Percentiles rank a stretch among this genome's conserved stretches.
These are phyloP conservation scores for Dicrurus megarhynchus DNA, from an alignment of 2,113 vertebrate genomes.

Conservation along the genomic window DNA sequence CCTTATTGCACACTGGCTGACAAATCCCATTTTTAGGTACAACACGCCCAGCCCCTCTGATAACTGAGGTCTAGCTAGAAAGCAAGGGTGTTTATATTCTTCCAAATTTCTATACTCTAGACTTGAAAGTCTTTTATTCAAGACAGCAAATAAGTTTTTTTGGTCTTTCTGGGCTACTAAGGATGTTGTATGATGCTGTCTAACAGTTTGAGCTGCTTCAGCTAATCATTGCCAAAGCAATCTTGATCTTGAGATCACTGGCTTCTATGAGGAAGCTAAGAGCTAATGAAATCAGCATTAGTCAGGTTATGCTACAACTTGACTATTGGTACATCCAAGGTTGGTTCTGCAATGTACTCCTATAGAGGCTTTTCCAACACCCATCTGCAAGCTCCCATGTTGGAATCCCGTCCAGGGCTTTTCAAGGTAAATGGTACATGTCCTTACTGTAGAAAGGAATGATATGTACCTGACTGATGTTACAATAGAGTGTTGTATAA, in stretches of 20 bases:
- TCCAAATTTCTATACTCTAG: not conserved
- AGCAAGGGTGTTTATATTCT: not conserved
- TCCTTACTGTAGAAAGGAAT: not conserved
- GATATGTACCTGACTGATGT: not conserved
- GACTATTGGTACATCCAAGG: not conserved
- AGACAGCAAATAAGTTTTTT: not conserved
- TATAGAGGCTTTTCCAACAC: not conserved
- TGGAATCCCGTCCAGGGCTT: not conserved
- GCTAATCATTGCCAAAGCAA: not conserved
- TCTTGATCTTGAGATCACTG: not conserved
- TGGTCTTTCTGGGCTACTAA: not conserved
- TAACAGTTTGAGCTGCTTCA: not conserved
- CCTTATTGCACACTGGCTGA: not conserved
- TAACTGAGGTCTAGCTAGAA: not conserved
- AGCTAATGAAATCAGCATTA: not conserved
- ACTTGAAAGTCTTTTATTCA: not conserved
- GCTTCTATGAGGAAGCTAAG: not conserved
- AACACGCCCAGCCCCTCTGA: not conserved
- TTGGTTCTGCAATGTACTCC: not conserved
- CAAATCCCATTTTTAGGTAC: rapidly evolving
- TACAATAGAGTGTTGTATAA: not conserved
- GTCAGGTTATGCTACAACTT: not conserved
- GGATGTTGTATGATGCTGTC: not conserved
- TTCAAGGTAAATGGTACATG: not conserved
- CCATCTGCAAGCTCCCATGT: not conserved